Evolutionary conservation across 2,888 invertebrate genomes (phyloP), one percentile per base, ranked within the genome.

Genomic region (Andricus quercusramuli): DNA sequence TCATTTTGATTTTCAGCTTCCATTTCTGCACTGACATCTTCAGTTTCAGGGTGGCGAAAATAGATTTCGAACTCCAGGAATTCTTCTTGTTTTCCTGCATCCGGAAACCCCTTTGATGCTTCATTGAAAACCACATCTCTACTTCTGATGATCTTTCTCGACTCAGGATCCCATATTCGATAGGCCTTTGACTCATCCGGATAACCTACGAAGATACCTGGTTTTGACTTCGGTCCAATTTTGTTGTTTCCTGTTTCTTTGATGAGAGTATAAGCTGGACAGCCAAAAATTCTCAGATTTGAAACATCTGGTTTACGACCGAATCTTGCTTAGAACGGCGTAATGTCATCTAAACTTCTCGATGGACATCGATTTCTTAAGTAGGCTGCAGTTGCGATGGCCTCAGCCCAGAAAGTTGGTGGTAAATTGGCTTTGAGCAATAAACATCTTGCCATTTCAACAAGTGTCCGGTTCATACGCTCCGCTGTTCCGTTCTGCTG

Each of bases 291-390:
- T 25, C 32, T 62, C 9, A 79, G 32, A 25, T 64, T 11, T 22
- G 37, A 25, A 5, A 74, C 22, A 15, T 62, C 22, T 6, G 44
- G 74, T n/a, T 25, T 22, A 8, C 41, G 20, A 17, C 47, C 65
- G 25, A 29, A 64, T 47, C 51, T 44, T 2, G 29, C 41, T 62
- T 74, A 76, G 59, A 74, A 79, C 6, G 79, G 79, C 6, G 64
- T 79, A 2, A 17, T 25, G 20, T 76, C 59, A n/a, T 51, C 67
- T 29, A 77, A 37, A 22, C 66, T 66, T 25, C 77, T 47, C n/a
- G 66, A 25, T n/a, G 77, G 77, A 22, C 66, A 79, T n/a, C 77
- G 76, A 20, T 79, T 79, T n/a, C 77, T 41, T 25, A 79, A 37
- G 32, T 77, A 65, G 22, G 29, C 62, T 17, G 79, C 76, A 44